A percentile compares a stretch with the other conserved stretches of the same genome.
Evolutionary conservation across 1,140 invertebrate species (phyloP).

Genomic region (Cyphomyrmex costatus): DNA sequence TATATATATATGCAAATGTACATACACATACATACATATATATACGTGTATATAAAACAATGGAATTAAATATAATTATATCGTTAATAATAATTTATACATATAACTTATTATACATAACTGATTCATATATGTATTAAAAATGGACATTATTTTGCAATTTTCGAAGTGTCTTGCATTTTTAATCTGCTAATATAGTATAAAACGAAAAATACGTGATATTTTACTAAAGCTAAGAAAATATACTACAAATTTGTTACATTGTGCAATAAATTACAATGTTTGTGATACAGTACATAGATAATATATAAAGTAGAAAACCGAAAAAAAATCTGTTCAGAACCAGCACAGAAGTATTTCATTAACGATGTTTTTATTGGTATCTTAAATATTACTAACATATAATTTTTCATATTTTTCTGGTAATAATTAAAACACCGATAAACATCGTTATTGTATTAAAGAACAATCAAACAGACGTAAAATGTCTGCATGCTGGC

Average conservation of each 20-base stretch:
- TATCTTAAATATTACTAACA: constrained; percentile 3
- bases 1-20: neutral
- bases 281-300: neutral
- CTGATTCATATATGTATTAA: constrained; percentile 15
- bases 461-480: neutral
- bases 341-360: neutral
- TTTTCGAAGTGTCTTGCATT: neutral
- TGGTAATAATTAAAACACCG: constrained; percentile 2
- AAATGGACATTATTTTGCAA: constrained; percentile 10
- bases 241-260: constrained; percentile 48
- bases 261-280: constrained; percentile 7
- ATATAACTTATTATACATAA: constrained; percentile 11
- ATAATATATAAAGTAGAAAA: constrained; percentile 51
- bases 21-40: neutral
- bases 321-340: constrained; percentile 4
- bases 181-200: constrained; percentile 7
- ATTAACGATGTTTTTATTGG: neutral
- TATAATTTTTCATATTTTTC: neutral
- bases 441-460: constrained; percentile 12
- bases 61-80: constrained; percentile 28
- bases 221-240: constrained; percentile 38
- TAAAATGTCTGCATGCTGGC: neutral
- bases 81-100: constrained; percentile 11
- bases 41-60: neutral
- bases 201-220: neutral